These are phyloP conservation scores for Selenia dentaria DNA, from an alignment of 2,888 invertebrate genomes.

Conservation along the genomic window DNA sequence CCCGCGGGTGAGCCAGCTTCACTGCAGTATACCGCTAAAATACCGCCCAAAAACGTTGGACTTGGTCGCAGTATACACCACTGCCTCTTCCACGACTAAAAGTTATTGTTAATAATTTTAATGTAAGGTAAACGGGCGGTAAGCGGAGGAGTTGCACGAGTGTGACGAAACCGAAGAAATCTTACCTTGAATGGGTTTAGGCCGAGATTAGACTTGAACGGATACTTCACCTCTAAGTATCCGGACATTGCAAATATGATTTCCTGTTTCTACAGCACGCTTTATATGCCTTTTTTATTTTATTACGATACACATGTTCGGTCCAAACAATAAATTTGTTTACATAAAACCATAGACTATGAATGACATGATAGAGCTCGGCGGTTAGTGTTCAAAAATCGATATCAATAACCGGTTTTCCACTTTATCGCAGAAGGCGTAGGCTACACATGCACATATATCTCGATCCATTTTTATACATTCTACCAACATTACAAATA, in stretches of 20 bases:
- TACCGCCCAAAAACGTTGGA: constrained; percentile 79
- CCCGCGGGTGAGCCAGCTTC: constrained; percentile 76
- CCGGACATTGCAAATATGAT: constrained; percentile 67
- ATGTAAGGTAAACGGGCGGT: neutral
- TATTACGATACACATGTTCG: constrained; percentile 45
- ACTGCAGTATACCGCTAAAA: constrained; percentile 83
- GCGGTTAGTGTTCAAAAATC: constrained; percentile 65
- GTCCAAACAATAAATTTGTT: constrained; percentile 48
- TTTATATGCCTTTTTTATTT: constrained; percentile 24
- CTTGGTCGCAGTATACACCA: constrained; percentile 86
- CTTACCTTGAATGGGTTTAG: constrained; percentile 87
- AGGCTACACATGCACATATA: too few relatives aligned
- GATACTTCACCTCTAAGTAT: constrained; percentile 87
- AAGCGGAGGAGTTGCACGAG: neutral
- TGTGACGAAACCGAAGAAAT: constrained; percentile 27
- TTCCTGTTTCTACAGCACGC: constrained; percentile 27
- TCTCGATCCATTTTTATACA: too few relatives aligned
- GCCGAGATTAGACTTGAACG: constrained; percentile 84
- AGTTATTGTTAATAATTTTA: constrained; percentile 13
- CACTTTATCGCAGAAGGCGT: constrained; percentile 21
- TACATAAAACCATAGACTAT: constrained; percentile 51
- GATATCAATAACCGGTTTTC: constrained; percentile 47
- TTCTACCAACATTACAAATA: too few relatives aligned
- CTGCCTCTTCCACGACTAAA: constrained; percentile 87
- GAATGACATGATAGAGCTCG: constrained; percentile 63